phyloP scores from a whole-genome alignment of 2,797 vertebrate species.

The Girardinus metallicus region DNA sequence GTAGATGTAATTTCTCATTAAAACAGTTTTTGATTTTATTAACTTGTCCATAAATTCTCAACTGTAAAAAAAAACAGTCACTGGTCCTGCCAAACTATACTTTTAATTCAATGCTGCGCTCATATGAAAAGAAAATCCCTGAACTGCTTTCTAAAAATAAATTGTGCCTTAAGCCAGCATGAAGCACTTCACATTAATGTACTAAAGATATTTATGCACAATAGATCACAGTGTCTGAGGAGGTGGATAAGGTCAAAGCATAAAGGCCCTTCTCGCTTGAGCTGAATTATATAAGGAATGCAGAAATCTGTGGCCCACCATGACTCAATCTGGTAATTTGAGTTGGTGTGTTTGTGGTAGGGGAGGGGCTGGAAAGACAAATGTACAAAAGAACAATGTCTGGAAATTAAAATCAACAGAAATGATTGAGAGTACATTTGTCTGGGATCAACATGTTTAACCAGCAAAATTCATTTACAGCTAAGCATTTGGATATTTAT shows the following conservation, averaged over 20 bases:
- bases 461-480: not conserved
- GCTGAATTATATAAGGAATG: constrained; percentile 62
- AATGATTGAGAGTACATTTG: constrained; percentile 2
- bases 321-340: constrained; percentile 64
- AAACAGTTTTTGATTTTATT: not conserved
- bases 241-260: constrained; percentile 62
- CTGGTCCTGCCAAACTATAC: constrained; percentile 7
- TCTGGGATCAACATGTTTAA: not conserved
- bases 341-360: constrained; percentile 40
- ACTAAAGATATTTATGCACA: constrained; percentile 53
- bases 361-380: constrained; percentile 5
- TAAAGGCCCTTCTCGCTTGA: constrained; percentile 43
- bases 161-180: constrained; percentile 41
- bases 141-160: constrained; percentile 46
- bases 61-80: not conserved
- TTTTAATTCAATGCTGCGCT: constrained; percentile 20
- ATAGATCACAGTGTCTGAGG: constrained; percentile 49
- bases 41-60: not conserved
- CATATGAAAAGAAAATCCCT: constrained; percentile 26
- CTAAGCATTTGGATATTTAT: not conserved
- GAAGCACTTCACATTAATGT: constrained; percentile 50
- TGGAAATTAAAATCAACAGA: not conserved
- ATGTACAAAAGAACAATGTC: not conserved
- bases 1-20: not conserved
- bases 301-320: constrained; percentile 33